Evolutionary conservation across 2,797 vertebrate genomes (phyloP).

Genomic region (Pseudochirops cupreus): DNA sequence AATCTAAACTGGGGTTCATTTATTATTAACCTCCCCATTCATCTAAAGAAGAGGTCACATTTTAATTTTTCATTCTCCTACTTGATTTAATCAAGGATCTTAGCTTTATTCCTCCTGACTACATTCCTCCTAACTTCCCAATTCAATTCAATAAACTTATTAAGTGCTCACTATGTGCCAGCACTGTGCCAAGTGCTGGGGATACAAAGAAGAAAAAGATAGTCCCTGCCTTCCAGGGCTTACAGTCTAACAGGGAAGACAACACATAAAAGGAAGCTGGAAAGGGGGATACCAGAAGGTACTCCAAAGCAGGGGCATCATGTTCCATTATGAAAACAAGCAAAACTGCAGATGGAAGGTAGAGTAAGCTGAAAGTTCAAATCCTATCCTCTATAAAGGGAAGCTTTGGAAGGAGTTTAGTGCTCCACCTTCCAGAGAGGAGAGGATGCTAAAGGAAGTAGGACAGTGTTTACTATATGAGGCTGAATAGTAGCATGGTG

Average conservation of each 20-base stretch:
- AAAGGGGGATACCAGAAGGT: not conserved
- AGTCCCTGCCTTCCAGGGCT: too few relatives aligned
- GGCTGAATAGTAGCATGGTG: not conserved
- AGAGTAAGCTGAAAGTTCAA: not conserved
- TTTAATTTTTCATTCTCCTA: constrained; percentile 38
- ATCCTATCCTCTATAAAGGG: not conserved
- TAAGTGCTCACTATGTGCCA: not conserved
- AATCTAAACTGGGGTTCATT: constrained; percentile 23
- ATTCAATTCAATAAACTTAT: not conserved
- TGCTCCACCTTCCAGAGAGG: not conserved
- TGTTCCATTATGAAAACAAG: not conserved
- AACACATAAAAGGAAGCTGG: not conserved
- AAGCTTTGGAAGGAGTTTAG: not conserved
- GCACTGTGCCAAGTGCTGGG: not conserved
- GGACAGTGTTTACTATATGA: not conserved
- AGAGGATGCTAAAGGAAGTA: not conserved
- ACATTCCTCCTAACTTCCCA: not conserved
- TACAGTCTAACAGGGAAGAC: not conserved
- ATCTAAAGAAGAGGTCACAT: constrained; percentile 35
- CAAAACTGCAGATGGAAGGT: not conserved
- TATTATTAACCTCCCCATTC: constrained; percentile 40
- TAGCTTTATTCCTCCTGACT: not conserved
- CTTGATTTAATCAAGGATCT: not conserved
- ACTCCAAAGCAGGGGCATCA: not conserved
- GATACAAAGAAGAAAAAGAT: not conserved